Conservation (phyloP, 1,140 invertebrate species). For the Neelides sp. region DNA sequence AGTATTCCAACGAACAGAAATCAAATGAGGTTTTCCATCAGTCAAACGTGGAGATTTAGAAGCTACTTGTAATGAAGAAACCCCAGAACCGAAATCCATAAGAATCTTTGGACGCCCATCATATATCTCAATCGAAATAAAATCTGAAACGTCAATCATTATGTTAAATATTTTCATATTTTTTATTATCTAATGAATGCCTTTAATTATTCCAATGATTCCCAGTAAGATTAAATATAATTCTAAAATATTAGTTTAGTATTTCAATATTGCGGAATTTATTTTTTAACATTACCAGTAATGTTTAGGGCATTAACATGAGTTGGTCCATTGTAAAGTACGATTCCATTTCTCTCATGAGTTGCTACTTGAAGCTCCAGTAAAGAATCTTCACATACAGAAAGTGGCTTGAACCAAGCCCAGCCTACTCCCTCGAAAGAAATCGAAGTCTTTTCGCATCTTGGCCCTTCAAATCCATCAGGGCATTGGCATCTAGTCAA, state of each 20-base stretch:
- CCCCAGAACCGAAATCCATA: conserved; percentile 81
- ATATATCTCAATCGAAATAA: conserved; percentile 76
- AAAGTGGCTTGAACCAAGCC: conserved; percentile 72
- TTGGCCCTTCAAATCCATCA: conserved; percentile 63
- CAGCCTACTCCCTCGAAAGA: conserved; percentile 75
- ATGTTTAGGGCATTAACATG: conserved; percentile 41
- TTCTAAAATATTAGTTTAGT: too few relatives aligned
- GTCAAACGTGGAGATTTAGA: conserved; percentile 54
- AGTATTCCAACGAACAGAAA: conserved; percentile 63
- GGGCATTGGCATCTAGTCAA: conserved; percentile 51
- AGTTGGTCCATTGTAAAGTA: conserved; percentile 85
- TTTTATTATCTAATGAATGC: too few relatives aligned
- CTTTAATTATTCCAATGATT: too few relatives aligned
- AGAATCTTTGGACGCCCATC: conserved; percentile 69
- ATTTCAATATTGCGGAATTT: too few relatives aligned
- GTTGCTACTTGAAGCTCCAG: conserved; percentile 67
- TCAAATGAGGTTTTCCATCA: conserved; percentile 63
- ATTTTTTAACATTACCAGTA: conserved; percentile 41
- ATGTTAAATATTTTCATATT: too few relatives aligned
- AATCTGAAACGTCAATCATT: too few relatives aligned
- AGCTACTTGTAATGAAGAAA: conserved; percentile 53
- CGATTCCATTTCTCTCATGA: conserved; percentile 56
- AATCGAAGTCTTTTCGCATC: conserved; percentile 75
- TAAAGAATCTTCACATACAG: conserved; percentile 58
- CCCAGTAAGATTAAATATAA: too few relatives aligned